Conservation (phyloP, 2,797 vertebrate species). For the Prionace glauca region DNA sequence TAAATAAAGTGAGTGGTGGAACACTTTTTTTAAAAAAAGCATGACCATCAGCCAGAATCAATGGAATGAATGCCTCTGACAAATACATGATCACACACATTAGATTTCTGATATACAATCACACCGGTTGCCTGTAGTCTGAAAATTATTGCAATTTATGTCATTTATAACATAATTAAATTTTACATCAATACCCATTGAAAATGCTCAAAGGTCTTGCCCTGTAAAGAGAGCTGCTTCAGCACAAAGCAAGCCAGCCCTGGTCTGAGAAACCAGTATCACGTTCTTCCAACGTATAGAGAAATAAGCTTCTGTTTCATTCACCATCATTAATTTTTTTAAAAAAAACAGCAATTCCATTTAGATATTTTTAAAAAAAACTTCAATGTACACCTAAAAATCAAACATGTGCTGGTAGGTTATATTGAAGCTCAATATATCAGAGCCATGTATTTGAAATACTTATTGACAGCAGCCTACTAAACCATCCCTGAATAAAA, state of each 20-base stretch:
- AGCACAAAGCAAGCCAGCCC: background rate
- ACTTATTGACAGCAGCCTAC: slow-evolving; percentile 20
- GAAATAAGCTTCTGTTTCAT: background rate
- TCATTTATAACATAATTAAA: background rate
- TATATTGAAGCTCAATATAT: background rate
- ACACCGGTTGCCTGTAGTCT: background rate
- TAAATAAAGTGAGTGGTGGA: background rate
- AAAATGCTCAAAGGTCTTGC: background rate
- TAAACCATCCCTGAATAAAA: slow-evolving; percentile 26
- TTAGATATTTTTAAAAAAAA: background rate
- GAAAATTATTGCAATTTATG: background rate
- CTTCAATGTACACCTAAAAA: background rate
- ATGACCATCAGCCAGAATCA: background rate
- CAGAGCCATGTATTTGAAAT: background rate
- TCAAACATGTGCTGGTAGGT: slow-evolving; percentile 3
- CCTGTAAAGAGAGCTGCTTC: background rate
- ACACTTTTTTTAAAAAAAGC: background rate
- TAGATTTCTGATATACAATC: background rate
- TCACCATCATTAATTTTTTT: background rate
- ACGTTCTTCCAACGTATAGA: background rate
- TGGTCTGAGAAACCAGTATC: background rate
- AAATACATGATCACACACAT: background rate
- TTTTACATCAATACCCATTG: background rate
- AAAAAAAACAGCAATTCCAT: background rate
- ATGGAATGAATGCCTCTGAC: background rate